Evolutionary conservation across 2,888 invertebrate species (phyloP).

Genomic region (Lasioglossum pauxillum): DNA sequence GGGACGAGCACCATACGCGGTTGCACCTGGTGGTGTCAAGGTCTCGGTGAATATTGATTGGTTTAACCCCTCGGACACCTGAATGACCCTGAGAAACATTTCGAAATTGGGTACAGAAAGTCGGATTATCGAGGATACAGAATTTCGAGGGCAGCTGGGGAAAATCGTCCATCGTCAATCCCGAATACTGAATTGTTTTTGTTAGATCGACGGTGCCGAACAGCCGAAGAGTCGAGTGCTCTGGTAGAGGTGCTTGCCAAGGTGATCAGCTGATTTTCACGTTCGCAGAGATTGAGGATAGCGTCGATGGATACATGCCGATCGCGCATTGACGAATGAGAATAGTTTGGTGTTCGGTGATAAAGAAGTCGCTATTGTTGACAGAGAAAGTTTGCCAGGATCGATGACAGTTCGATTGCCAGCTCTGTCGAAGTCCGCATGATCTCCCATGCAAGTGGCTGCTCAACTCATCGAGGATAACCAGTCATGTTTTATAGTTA

Average conservation of each 20-base stretch:
- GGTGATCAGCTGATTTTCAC: constrained; percentile 43
- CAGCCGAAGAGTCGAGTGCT: not conserved
- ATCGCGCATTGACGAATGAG: not conserved
- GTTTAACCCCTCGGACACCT: not conserved
- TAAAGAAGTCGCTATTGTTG: not conserved
- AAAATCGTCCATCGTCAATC: no score
- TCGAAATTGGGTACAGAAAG: no score
- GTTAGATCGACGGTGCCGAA: not conserved
- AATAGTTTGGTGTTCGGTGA: not conserved
- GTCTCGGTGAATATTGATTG: constrained; percentile 56
- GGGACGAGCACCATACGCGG: not conserved
- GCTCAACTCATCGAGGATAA: constrained; percentile 27
- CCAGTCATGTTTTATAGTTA: constrained; percentile 26
- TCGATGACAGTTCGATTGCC: not conserved
- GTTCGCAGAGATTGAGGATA: not conserved
- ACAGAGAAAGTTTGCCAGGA: not conserved
- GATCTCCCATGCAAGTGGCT: not conserved
- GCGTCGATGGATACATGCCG: not conserved
- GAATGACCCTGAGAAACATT: no score
- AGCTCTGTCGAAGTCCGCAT: not conserved
- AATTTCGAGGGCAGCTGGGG: no score
- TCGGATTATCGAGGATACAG: no score
- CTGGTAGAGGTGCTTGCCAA: not conserved
- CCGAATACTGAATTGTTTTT: not conserved
- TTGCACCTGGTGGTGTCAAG: constrained; percentile 52